These are phyloP conservation scores for Euwallacea fornicatus DNA, from an alignment of 1,140 invertebrate species.

Conservation along the genomic window DNA sequence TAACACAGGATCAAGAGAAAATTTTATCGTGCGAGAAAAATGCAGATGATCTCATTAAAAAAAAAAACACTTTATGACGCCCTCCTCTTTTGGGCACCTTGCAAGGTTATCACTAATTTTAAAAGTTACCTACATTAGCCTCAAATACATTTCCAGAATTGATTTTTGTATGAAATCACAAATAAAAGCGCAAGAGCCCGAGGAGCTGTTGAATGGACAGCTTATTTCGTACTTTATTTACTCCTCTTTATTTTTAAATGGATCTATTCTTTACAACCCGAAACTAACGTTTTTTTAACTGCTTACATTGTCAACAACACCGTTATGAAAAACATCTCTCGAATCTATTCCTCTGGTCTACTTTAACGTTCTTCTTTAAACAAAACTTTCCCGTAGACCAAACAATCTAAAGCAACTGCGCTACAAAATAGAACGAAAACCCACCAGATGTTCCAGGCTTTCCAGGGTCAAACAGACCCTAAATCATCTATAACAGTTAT, in stretches of 20 bases:
- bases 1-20: no score
- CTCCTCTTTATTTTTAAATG: neutral
- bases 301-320: neutral
- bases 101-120: no score
- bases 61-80: no score
- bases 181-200: no score
- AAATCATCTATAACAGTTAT: constrained; percentile 1
- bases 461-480: constrained; percentile 4
- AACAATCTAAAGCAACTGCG: constrained; percentile 7
- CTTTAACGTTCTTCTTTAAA: constrained; percentile 3
- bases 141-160: no score
- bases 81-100: no score
- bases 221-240: neutral
- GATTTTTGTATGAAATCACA: no score
- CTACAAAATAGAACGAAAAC: neutral
- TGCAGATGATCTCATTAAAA: no score
- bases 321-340: neutral
- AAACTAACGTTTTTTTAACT: neutral
- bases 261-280: neutral
- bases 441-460: constrained; percentile 3
- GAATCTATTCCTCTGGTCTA: neutral
- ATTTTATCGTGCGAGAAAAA: no score
- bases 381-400: constrained; percentile 4
- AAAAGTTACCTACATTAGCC: no score
- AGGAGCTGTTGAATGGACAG: no score